Base-by-base conservation (phyloP, 1,140 invertebrate species). In the Pseudoatta argentina region DNA sequence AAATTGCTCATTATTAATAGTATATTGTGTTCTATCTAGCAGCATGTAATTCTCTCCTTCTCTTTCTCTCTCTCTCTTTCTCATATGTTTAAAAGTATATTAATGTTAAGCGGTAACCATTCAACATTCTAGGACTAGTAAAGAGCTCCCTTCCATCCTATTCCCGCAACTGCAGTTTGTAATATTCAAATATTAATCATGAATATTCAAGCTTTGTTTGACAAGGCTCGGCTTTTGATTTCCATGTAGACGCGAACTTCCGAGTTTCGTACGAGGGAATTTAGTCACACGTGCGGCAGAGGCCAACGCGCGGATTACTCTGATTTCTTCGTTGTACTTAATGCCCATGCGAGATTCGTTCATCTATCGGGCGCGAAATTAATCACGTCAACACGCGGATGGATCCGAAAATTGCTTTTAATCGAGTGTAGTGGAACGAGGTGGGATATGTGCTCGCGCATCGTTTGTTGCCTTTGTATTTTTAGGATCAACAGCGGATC, bases 161-260 rank as follows among this genome's bases (percentile, higher is more conserved):
- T 55, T 53, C 48, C 30, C 30, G n/a, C 30, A n/a, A 44, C 21
- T 71, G 48, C 66, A 59, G 51, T 81, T 81, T 71, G 51, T 71
- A 71, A 81, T 81, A 81, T 81, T 81, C 78, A 57, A 71, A 81
- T 81, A 57, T 71, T 71, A 81, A 81, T 71, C 66, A 71, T 71
- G 78, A 81, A 81, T 81, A 81, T 81, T 81, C 78, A 81, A 18
- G 30, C 21, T 39, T 48, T 48, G 64, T 44, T 69, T 48, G 77
- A 81, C 66, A 71, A 81, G 64, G n/a, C 39, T 57, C 66, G 66
- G 34, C 64, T 81, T 81, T 81, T 71, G 51, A 71, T 81, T 81
- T 71, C 71, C 53, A 78, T 71, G n/a, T 39, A n/a, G 27, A 69
- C 34, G 57, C 7, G 10, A 69, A 39, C 44, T 69, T 16, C 30